Conservation (phyloP, 2,888 invertebrate species). For the Drosophila kanekoi region DNA sequence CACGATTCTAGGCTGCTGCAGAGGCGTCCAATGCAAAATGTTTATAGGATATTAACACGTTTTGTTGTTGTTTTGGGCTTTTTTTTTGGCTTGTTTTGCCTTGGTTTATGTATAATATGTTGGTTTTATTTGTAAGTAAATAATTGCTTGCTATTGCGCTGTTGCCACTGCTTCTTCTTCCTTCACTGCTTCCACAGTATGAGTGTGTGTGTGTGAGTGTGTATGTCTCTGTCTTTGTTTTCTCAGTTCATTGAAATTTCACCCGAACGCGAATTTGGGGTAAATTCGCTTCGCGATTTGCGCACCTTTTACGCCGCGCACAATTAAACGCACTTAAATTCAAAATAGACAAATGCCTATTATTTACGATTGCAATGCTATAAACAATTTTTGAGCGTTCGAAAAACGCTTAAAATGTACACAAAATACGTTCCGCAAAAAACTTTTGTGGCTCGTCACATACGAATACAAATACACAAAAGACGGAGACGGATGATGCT, state of each 20-base stretch:
- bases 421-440: constrained; percentile 82
- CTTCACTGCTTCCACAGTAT: constrained; percentile 55
- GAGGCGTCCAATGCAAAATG: constrained; percentile 10
- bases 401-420: constrained; percentile 76
- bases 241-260: constrained; percentile 84
- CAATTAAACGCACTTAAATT: constrained; percentile 49
- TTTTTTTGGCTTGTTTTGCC: constrained; percentile 48
- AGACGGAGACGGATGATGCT: constrained; percentile 46
- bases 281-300: constrained; percentile 70
- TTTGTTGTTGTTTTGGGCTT: constrained; percentile 3
- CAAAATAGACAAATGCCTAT: constrained; percentile 44
- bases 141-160: constrained; percentile 79
- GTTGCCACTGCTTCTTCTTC: constrained; percentile 74
- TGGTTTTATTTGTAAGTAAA: constrained; percentile 71
- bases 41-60: constrained; percentile 17
- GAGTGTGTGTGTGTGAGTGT: constrained; percentile 60
- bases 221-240: constrained; percentile 78
- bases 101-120: constrained; percentile 59
- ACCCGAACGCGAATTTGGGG: constrained; percentile 77
- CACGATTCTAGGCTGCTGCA: constrained; percentile 28
- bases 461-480: constrained; percentile 82
- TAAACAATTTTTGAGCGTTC: constrained; percentile 68
- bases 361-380: constrained; percentile 59
- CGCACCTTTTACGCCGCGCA: constrained; percentile 64
- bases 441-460: constrained; percentile 79